Percentiles rank a stretch among this genome's conserved stretches.
Evolutionary conservation across 2,888 invertebrate species (phyloP).

Genomic region (Gryllus longicercus): DNA sequence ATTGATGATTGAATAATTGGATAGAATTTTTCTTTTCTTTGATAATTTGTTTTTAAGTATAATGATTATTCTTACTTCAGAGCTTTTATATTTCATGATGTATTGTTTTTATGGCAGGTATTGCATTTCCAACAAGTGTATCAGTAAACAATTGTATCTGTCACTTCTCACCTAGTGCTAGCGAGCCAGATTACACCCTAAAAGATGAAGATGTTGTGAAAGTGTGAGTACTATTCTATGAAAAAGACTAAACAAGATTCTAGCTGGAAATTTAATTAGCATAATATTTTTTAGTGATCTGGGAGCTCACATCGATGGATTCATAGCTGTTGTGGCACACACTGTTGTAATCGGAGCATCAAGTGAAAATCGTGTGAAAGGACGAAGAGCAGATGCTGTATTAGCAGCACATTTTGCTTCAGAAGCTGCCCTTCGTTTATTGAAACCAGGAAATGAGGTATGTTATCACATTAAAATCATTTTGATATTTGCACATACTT

Average conservation of each 20-base stretch:
- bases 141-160: slow-evolving; percentile 99
- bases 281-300: slow-evolving; percentile 68
- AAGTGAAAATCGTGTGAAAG: slow-evolving; percentile 70
- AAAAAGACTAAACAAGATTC: not conserved
- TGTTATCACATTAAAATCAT: slow-evolving; percentile 38
- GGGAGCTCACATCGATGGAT: slow-evolving; percentile 98
- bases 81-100: not conserved
- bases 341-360: slow-evolving; percentile 84
- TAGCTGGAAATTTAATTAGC: slow-evolving; percentile 22
- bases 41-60: no score
- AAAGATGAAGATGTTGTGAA: slow-evolving; percentile 94
- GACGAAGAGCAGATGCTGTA: slow-evolving; percentile 90
- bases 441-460: slow-evolving; percentile 89
- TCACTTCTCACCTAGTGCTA: slow-evolving; percentile 94
- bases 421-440: slow-evolving; percentile 88
- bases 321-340: slow-evolving; percentile 96
- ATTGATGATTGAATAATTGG: no score
- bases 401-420: slow-evolving; percentile 93
- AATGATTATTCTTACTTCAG: not conserved
- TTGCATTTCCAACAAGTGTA: slow-evolving; percentile 98
- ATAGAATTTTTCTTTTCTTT: no score
- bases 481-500: no score
- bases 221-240: slow-evolving; percentile 66
- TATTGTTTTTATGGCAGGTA: slow-evolving; percentile 49
- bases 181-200: slow-evolving; percentile 81